Evolutionary conservation across 2,113 vertebrate species (phyloP).

Genomic region (Acrocephalus kingi): DNA sequence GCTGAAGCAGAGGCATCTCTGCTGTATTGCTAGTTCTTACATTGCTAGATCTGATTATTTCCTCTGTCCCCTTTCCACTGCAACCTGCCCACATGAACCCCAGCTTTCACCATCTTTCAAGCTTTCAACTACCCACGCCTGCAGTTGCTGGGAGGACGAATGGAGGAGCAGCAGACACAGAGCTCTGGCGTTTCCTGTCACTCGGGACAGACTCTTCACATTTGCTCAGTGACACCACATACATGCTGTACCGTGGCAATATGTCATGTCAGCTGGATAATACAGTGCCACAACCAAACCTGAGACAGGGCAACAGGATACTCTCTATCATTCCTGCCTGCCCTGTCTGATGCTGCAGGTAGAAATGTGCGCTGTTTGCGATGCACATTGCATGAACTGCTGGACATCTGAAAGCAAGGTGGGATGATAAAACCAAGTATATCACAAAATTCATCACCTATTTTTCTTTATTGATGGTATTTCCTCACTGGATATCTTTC

Average conservation of each 20-base stretch:
- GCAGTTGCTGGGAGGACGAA: fast-evolving
- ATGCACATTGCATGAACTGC: background rate
- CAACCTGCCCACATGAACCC: background rate
- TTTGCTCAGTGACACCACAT: background rate
- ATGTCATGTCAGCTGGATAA: background rate
- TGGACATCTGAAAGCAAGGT: background rate
- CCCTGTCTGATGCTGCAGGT: background rate
- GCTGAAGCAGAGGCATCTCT: background rate
- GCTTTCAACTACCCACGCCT: fast-evolving
- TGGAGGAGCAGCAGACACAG: fast-evolving
- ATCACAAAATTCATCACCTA: background rate
- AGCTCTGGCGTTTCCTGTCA: background rate
- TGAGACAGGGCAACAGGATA: background rate
- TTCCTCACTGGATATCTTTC: background rate
- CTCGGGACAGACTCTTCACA: background rate
- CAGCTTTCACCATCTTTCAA: background rate
- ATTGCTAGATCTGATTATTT: background rate
- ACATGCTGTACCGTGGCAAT: background rate
- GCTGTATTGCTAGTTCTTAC: background rate
- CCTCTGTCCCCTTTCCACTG: background rate
- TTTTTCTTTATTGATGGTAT: background rate
- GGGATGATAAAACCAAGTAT: background rate
- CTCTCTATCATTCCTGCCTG: background rate
- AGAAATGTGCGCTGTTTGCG: fast-evolving
- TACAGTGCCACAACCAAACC: background rate